Evolutionary conservation across 2,113 vertebrate genomes (phyloP).

Genomic region (Callochromis pleurospilus): DNA sequence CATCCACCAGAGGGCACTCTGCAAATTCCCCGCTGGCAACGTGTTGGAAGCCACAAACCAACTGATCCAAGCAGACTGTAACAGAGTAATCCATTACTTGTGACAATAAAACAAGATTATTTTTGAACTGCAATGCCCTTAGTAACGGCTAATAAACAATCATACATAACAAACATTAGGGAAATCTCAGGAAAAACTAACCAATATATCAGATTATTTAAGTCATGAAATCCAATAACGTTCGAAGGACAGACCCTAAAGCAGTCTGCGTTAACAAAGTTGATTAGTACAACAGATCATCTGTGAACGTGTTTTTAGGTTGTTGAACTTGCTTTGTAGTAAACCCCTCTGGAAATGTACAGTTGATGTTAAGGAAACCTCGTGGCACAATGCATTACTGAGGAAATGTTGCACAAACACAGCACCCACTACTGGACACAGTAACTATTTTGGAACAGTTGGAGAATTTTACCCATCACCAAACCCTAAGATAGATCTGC

Average conservation of each 20-base stretch:
- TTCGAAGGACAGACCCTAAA: neutral
- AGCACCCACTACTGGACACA: neutral
- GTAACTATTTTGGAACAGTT: neutral
- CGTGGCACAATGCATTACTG: neutral
- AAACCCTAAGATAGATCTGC: neutral
- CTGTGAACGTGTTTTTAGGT: neutral
- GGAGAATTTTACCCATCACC: neutral
- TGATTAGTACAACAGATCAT: neutral
- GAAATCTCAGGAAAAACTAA: neutral
- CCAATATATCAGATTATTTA: neutral
- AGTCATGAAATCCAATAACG: neutral
- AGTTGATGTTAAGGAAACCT: neutral
- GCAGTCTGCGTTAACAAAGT: neutral
- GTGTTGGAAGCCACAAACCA: neutral
- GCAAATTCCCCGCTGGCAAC: neutral
- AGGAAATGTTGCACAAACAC: neutral
- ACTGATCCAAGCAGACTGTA: neutral
- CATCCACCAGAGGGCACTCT: neutral
- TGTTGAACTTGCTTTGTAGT: neutral
- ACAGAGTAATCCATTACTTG: neutral
- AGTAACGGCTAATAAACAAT: neutral
- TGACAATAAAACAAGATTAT: neutral
- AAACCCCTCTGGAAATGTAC: neutral
- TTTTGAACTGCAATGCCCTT: neutral
- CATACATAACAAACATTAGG: neutral